Base-by-base conservation (phyloP, 2,797 vertebrate genomes). In the Melanotaenia maccullochi region DNA sequence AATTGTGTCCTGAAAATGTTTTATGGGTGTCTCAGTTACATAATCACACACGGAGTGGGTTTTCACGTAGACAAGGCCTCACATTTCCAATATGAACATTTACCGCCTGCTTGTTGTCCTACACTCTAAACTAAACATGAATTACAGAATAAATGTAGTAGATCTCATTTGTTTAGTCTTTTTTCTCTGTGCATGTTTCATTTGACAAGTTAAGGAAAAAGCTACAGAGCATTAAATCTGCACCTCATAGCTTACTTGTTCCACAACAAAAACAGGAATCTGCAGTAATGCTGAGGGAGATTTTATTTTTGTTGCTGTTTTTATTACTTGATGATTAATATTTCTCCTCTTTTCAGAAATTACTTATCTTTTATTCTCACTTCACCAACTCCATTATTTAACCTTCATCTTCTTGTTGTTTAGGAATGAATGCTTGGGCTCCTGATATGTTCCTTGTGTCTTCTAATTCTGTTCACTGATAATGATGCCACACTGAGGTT, bases 241-340 rank as follows among this genome's bases (percentile, higher is more conserved):
- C 36, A 38, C 36, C 36, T 12, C 36, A 38, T 12, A 38, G 11
- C 9, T 35, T 9, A 35, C 33, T 35, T 35, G 33, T 35, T 3
- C 11, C 11, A 38, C 36, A 5, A 44, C 14, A 20, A 6, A 44
- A 7, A 44, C 5, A 6, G 42, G 57, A 65, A 68, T 35, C 65
- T 77, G 61, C 83, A 81, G 82, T 71, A 79, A 77, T 73, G 63
- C 64, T 81, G 74, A 86, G 68, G 65, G 66, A 77, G 32, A 7
- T 51, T 77, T 58, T 77, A 84, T 82, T 78, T 78, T 42, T n/a
- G 8, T 35, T 35, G 28, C 28, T 28, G 28, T 35, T 35, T 8
- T 35, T 35, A 8, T 38, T 38, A 78, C 33, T 61, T 58, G 24
- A 58, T 60, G 89, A 79, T 78, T 82, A 83, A 83, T 81, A 57